phyloP scores from a whole-genome alignment of 2,888 invertebrate species.

The Clanis bilineata region DNA sequence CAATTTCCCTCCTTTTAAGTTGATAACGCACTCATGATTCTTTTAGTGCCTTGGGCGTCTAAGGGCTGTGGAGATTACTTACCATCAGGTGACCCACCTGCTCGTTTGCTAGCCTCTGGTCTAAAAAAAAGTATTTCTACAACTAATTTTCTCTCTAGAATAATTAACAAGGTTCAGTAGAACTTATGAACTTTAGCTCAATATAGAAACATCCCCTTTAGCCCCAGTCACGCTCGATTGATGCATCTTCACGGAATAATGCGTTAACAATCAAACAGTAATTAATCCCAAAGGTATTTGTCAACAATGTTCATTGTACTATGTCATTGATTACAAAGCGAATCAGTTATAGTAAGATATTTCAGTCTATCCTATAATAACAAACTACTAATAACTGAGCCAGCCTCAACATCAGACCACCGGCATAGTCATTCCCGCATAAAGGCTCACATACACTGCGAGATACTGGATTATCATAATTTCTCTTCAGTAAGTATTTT shows the following conservation, averaged over 20 bases:
- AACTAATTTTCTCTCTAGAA: not conserved
- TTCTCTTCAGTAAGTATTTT: not conserved
- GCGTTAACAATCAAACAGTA: not conserved
- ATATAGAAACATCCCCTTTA: not conserved
- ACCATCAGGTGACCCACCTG: too few relatives aligned
- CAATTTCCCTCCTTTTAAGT: too few relatives aligned
- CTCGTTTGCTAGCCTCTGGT: too few relatives aligned
- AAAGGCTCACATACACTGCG: not conserved
- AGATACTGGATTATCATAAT: not conserved
- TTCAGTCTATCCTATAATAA: slow-evolving; percentile 24
- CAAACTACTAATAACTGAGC: slow-evolving; percentile 31
- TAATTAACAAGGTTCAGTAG: not conserved
- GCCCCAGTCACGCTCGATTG: not conserved
- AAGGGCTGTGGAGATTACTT: too few relatives aligned
- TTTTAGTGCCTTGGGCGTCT: too few relatives aligned
- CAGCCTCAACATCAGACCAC: slow-evolving; percentile 58
- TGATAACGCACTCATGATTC: too few relatives aligned
- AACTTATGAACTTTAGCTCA: not conserved
- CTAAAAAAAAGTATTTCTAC: too few relatives aligned
- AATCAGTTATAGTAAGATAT: not conserved
- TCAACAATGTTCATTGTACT: not conserved
- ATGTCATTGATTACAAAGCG: not conserved
- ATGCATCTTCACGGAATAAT: not conserved
- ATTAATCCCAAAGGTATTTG: not conserved
- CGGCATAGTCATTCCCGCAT: slow-evolving; percentile 48